Percentiles rank a stretch among this genome's conserved stretches.
Evolutionary conservation across 2,113 vertebrate species (phyloP).

Genomic region (Geococcyx californianus): DNA sequence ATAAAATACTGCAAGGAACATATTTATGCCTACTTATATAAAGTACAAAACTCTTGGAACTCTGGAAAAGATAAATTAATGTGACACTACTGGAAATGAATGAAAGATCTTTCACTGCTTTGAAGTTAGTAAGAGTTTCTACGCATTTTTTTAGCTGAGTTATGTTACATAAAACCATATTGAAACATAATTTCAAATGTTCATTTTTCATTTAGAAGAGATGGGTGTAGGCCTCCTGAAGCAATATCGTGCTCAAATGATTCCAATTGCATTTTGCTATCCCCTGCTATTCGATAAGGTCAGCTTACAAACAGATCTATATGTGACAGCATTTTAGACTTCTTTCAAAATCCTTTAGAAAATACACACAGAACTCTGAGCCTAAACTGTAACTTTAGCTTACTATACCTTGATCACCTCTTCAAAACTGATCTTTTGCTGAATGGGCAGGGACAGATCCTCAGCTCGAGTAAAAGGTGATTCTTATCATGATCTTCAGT

Average conservation of each 20-base stretch:
- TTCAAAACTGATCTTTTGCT: neutral
- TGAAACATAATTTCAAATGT: slow-evolving; percentile 5
- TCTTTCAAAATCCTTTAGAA: neutral
- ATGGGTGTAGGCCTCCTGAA: neutral
- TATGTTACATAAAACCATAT: neutral
- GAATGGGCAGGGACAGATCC: neutral
- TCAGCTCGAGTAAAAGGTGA: neutral
- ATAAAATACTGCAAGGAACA: neutral
- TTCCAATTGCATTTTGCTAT: neutral
- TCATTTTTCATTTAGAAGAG: neutral
- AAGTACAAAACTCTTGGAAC: neutral
- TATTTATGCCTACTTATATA: neutral
- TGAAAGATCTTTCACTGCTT: slow-evolving; percentile 16
- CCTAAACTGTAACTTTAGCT: neutral
- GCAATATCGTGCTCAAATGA: neutral
- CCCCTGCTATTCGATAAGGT: neutral
- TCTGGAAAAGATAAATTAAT: slow-evolving; percentile 28
- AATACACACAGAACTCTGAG: neutral
- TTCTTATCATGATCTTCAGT: neutral
- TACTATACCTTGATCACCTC: neutral
- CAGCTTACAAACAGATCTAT: neutral
- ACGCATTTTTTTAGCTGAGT: neutral
- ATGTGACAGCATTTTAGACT: neutral
- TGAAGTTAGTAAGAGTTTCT: slow-evolving; percentile 12
- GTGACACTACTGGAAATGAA: slow-evolving; percentile 30